phyloP scores from a whole-genome alignment of 2,797 vertebrate genomes.

The Calcarius lapponicus region DNA sequence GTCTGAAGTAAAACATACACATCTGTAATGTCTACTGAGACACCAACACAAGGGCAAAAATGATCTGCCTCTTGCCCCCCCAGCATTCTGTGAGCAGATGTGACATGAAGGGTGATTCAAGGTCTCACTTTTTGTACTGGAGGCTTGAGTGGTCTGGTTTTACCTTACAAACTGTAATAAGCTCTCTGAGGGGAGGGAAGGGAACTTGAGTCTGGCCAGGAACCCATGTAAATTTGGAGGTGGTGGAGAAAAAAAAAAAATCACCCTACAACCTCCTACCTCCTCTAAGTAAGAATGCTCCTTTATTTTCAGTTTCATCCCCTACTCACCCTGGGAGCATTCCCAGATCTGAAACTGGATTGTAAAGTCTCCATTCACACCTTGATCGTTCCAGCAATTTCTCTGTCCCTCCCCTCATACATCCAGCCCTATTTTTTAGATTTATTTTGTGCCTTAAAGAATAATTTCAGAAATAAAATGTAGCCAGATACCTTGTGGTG shows the following conservation, averaged over 20 bases:
- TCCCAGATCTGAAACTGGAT: constrained; percentile 24
- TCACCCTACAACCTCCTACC: neutral
- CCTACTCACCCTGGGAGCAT: neutral
- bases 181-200: neutral
- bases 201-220: neutral
- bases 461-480: constrained; percentile 73
- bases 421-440: constrained; percentile 60
- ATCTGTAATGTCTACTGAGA: neutral
- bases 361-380: constrained; percentile 10
- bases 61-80: neutral
- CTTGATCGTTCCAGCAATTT: neutral
- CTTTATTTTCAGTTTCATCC: neutral
- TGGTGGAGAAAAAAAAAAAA: neutral
- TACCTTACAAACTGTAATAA: neutral
- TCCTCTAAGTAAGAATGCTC: neutral
- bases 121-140: neutral
- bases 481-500: constrained; percentile 56
- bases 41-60: constrained; percentile 8
- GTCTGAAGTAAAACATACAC: constrained; percentile 26
- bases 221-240: neutral
- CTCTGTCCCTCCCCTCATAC: neutral
- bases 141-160: constrained; percentile 4
- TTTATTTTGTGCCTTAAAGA: constrained; percentile 83
- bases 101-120: neutral
- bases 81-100: neutral